Evolutionary conservation across 2,113 vertebrate species (phyloP), one percentile per base, ranked within the genome.

Genomic region (Nibea coibor): DNA sequence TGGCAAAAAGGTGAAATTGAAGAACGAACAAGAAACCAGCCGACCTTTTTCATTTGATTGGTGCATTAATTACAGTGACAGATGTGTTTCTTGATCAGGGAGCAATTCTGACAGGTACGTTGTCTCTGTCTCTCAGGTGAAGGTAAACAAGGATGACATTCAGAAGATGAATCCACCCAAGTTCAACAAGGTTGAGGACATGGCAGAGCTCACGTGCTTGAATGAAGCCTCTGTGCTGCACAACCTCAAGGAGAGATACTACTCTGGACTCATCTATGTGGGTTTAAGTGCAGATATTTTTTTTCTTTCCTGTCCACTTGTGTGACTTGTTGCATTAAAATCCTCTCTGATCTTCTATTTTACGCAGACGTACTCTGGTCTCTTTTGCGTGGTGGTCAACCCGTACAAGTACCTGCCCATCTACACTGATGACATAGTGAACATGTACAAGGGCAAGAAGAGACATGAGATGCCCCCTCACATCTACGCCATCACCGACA

Each of bases 391-490:
- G 87, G 97, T 98, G 80, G 95, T 98, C 87, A 98, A 98, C 87
- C 97, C 97, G 0, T 98, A 98, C 89, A 98, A 97, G 90, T 87
- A 96, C 83, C 89, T 97, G 66, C 97, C 97, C 81, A 98, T 98
- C 94, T 98, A 98, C 78, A 94, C 94, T 0, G 97, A 98, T 77
- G 96, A 96, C 17, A 98, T 98, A 0, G 94, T 98, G 65, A 96
- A 97, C 78, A 97, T 98, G 96, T 98, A 97, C 88, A 96, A 95
- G 69, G 97, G 97, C 88, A 98, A 97, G 93, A 98, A 97, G 85
- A 96, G 97, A 22, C 97, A 97, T 0, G 97, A 98, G 90, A 96
- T 97, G 93, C 97, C 97, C 0, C 97, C 97, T 4, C 97, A 98
- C 65, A 97, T 98, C 90, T 98, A 98, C 0, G 96, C 97, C 12